Percentiles rank a stretch among this genome's conserved stretches.
Conservation (phyloP, 2,113 vertebrate species). For the Edolisoma coerulescens region DNA sequence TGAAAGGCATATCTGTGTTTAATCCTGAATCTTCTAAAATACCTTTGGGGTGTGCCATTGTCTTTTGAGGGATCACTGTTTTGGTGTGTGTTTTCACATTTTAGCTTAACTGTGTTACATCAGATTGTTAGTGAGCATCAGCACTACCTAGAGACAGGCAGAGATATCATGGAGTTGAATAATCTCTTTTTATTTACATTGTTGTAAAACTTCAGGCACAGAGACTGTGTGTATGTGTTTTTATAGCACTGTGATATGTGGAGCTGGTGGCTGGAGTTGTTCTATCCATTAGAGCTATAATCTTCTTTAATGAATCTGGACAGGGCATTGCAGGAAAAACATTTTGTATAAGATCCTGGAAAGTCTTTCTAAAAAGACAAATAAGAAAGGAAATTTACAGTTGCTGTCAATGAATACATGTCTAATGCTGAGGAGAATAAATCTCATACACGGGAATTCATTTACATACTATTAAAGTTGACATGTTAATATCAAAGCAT, state of each 20-base stretch:
- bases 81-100: not conserved
- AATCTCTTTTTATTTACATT: not conserved
- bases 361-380: not conserved
- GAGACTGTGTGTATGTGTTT: not conserved
- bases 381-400: constrained; percentile 12
- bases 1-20: not conserved
- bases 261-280: not conserved
- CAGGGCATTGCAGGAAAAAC: not conserved
- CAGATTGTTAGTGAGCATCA: not conserved
- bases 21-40: not conserved
- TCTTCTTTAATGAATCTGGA: not conserved
- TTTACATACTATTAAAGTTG: constrained; percentile 64
- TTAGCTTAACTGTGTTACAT: not conserved
- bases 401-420: not conserved
- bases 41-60: not conserved
- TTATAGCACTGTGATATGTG: not conserved
- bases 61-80: not conserved
- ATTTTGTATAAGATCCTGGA: not conserved
- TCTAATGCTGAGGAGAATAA: constrained; percentile 9
- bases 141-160: not conserved
- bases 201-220: not conserved
- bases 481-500: constrained; percentile 70
- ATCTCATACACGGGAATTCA: constrained; percentile 27
- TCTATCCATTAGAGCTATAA: not conserved
- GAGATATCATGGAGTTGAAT: not conserved